A percentile compares a stretch with the other conserved stretches of the same genome.
Evolutionary conservation across 2,113 vertebrate species (phyloP).

Genomic region (Oenanthe melanoleuca): DNA sequence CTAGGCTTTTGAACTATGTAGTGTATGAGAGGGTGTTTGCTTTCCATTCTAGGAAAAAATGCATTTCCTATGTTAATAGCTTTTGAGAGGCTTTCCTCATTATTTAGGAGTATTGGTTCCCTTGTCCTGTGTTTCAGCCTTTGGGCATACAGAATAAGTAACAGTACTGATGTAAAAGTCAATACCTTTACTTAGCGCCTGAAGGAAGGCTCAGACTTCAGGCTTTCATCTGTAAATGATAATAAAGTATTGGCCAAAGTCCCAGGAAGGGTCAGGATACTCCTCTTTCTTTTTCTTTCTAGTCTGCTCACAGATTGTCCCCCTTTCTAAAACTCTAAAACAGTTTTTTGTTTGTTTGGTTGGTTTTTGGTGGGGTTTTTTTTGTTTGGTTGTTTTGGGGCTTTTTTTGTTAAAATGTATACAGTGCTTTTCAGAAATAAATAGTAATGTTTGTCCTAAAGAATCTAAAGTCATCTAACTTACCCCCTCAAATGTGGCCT

Average conservation of each 20-base stretch:
- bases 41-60: slow-evolving; percentile 5
- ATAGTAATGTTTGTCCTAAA: background rate
- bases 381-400: background rate
- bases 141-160: background rate
- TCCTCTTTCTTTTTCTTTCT: background rate
- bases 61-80: background rate
- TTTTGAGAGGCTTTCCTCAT: background rate
- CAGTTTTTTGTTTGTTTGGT: background rate
- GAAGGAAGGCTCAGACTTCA: background rate
- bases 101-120: background rate
- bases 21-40: background rate
- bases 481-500: background rate
- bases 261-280: background rate
- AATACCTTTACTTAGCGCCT: background rate
- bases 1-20: background rate
- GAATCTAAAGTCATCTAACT: background rate
- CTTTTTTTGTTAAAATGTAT: background rate
- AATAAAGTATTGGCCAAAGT: slow-evolving; percentile 6
- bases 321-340: background rate
- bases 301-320: background rate
- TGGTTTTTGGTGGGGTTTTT: background rate
- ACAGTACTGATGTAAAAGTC: background rate
- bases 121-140: background rate
- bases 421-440: slow-evolving; percentile 22
- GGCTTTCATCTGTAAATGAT: background rate